Base-by-base conservation (phyloP, 1,140 invertebrate species). In the Zeugodacus cucurbitae region DNA sequence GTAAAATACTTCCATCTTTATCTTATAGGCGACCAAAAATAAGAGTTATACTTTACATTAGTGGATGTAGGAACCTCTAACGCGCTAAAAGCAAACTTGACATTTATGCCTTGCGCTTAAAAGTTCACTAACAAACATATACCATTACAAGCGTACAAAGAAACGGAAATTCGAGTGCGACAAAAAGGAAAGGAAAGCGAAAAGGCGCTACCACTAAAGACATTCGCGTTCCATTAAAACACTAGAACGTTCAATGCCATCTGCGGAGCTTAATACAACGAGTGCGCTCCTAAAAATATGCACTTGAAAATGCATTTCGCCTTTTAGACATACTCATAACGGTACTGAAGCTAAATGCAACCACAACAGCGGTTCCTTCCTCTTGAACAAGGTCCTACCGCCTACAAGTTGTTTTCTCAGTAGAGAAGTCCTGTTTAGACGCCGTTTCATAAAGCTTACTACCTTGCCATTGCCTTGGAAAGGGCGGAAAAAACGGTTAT, bases 261-360 rank as follows among this genome's bases (percentile, higher is more conserved):
- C 29, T 67, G n/a, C 37, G 41, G 41, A 62, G n/a, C 57, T n/a
- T 57, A 67, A 8, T 29, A 26, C 41, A 37, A 34, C 41, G 34
- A 58, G 48, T 44, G 64, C 29, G 20, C 17, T 22, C 44, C 54
- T 57, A 87, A 54, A 58, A 58, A 88, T 82, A 88, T 88, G 64
- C 88, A 87, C 88, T 88, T 88, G 64, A 88, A 88, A 88, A 88
- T 88, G 88, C 88, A 88, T 88, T 88, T 88, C 88, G 41, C 74
- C 85, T 11, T 86, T 86, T 86, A 86, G 85, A 6, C 54, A 26
- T 74, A 34, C 29, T 34, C 32, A 58, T 26, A 86, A 8, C 26
- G 3, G 2, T 86, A 34, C 6, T 8, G 85, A 6, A 10, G 22
- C 17, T 82, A 82, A 82, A 82, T 48, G 41, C 37, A 48, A 82